These are phyloP conservation scores for Eulemur albifrons DNA, from an alignment of 2,797 vertebrate species.

Conservation along the genomic window DNA sequence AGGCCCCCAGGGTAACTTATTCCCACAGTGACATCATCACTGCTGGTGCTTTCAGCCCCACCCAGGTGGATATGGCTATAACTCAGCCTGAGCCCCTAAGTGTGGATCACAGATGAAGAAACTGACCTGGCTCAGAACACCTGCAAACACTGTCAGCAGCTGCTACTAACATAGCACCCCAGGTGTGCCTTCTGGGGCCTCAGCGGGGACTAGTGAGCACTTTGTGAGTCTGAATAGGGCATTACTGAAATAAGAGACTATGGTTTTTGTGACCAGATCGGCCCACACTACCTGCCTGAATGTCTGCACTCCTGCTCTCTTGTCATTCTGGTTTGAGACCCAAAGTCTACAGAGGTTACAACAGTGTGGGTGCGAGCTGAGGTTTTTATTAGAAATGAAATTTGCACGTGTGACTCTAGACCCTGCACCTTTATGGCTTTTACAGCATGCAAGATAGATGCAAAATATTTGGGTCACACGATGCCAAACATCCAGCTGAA, in stretches of 20 bases:
- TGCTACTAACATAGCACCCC: not conserved
- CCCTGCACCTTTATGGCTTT: not conserved
- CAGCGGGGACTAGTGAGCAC: not conserved
- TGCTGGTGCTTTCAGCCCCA: not conserved
- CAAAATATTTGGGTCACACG: not conserved
- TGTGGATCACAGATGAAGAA: not conserved
- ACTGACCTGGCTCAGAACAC: not conserved
- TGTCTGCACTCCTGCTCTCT: not conserved
- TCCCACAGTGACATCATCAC: not conserved
- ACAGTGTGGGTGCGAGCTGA: not conserved
- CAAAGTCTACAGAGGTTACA: slow-evolving; percentile 9
- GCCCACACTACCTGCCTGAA: not conserved
- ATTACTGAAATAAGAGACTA: not conserved
- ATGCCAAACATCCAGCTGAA: not conserved
- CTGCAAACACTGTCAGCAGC: not conserved
- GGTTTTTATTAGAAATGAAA: slow-evolving; percentile 23
- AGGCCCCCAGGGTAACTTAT: not conserved
- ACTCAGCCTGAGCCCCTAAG: not conserved
- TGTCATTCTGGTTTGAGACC: not conserved
- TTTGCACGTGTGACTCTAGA: not conserved
- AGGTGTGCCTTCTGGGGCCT: not conserved
- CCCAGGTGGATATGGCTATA: not conserved
- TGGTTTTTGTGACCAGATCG: not conserved
- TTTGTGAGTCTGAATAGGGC: not conserved
- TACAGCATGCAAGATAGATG: slow-evolving; percentile 8